A percentile compares a stretch with the other conserved stretches of the same genome.
These are phyloP conservation scores for Oreocharis arfaki DNA, from an alignment of 2,113 vertebrate species.

Conservation along the genomic window DNA sequence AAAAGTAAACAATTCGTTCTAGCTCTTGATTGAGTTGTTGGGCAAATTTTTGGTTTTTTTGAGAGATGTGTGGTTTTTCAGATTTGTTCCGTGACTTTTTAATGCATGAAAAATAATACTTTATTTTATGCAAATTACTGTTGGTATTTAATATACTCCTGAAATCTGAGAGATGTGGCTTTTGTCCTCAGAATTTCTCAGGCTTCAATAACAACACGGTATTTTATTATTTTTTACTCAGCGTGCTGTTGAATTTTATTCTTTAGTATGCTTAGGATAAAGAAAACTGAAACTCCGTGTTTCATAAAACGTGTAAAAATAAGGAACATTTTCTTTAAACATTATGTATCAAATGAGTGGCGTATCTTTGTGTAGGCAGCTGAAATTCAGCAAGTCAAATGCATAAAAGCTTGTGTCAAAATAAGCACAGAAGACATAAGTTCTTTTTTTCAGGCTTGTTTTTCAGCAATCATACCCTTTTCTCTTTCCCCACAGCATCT, in stretches of 20 bases:
- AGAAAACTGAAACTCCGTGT: background rate
- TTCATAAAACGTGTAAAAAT: background rate
- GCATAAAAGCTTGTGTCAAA: background rate
- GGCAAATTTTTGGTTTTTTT: background rate
- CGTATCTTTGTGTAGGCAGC: background rate
- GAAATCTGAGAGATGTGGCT: background rate
- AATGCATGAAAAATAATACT: background rate
- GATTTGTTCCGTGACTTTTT: background rate
- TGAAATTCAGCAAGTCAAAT: background rate
- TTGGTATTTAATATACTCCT: background rate
- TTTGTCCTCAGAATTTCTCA: background rate
- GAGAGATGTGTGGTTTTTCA: background rate
- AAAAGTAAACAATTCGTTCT: background rate
- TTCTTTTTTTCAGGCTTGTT: background rate
- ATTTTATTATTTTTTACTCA: background rate
- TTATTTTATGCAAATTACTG: background rate
- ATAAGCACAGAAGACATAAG: background rate
- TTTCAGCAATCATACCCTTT: background rate
- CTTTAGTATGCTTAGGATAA: background rate
- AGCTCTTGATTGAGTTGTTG: background rate
- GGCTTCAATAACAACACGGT: background rate
- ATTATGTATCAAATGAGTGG: background rate
- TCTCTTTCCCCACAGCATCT: background rate
- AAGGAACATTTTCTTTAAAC: background rate
- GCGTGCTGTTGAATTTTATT: background rate